Conservation (phyloP, 2,888 invertebrate genomes). For the Microctonus aethiopoides region DNA sequence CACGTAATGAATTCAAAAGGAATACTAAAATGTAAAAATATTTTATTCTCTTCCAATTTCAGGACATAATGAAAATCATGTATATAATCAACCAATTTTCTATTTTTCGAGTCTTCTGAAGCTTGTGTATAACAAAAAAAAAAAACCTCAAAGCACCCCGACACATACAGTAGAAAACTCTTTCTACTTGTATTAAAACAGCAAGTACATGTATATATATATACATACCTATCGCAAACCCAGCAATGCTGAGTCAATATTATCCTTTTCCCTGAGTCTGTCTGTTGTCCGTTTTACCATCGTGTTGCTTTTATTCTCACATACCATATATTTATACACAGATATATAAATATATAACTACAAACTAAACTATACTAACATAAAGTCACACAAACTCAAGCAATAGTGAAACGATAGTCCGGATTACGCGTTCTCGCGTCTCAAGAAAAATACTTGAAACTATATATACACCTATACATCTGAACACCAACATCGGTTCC, state of each 20-base stretch:
- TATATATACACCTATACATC: constrained; percentile 36
- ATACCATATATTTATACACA: no score
- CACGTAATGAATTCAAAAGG: no score
- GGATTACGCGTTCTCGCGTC: constrained; percentile 52
- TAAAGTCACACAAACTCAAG: constrained; percentile 35
- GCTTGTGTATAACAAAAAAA: no score
- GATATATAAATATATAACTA: no score
- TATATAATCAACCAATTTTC: not conserved
- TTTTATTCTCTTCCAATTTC: no score
- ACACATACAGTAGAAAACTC: not conserved
- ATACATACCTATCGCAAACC: no score
- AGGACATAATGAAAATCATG: no score
- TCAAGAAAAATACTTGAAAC: constrained; percentile 48
- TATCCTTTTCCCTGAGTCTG: constrained; percentile 50
- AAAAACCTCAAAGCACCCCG: not conserved
- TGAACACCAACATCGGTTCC: constrained; percentile 18
- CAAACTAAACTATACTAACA: constrained; percentile 45
- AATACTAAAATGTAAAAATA: no score
- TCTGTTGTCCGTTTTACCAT: constrained; percentile 30
- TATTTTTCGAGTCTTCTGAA: no score
- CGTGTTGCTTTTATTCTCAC: constrained; percentile 36
- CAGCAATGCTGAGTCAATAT: constrained; percentile 54
- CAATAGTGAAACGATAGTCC: constrained; percentile 54
- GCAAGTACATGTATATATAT: not conserved
- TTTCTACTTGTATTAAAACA: not conserved